Evolutionary conservation across 2,888 invertebrate species (phyloP), one percentile per base, ranked within the genome.

Genomic region (Ctena decussata): DNA sequence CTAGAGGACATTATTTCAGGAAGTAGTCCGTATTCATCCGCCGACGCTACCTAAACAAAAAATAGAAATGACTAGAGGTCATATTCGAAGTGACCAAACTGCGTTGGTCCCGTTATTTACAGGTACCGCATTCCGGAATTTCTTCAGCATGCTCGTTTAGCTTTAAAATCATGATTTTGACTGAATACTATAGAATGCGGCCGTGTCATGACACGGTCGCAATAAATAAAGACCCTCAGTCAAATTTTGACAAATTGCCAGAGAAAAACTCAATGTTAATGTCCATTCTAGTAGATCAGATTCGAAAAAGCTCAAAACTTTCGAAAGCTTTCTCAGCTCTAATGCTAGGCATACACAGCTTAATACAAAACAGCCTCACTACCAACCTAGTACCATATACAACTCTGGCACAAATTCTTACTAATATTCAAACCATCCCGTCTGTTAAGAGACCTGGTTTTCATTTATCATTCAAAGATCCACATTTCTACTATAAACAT

Each of bases 401-500:
- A 15, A n/a, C n/a, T 41, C 24, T 72, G 2, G 11, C 2, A 27
- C 6, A 15, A 6, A 72, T 44, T 30, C 1, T 72, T 24, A 21
- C 18, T 24, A 39, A 44, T 30, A 41, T 72, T 35, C 35, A 72
- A 44, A 18, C 3, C 6, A n/a, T 27, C 6, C 30, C 44, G 15
- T 41, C 18, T 18, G 24, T 5, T 11, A 44, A 41, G 18, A 27
- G 72, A 72, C 72, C 44, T 15, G 65, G 65, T 8, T 72, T 72
- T 72, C 39, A 49, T 11, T 12, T 77, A 30, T 12, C 41, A 12
- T 46, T 24, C 44, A 70, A 11, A 21, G 77, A 77, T 32, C 69
- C 77, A 30, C 21, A 32, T 11, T 69, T 69, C 35, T 77, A 77
- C 53, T 77, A 77, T n/a, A 32, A 18, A n/a, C 39, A 77, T 21